These are phyloP conservation scores for Polymixis flavicincta DNA, from an alignment of 2,888 invertebrate species.

Conservation along the genomic window DNA sequence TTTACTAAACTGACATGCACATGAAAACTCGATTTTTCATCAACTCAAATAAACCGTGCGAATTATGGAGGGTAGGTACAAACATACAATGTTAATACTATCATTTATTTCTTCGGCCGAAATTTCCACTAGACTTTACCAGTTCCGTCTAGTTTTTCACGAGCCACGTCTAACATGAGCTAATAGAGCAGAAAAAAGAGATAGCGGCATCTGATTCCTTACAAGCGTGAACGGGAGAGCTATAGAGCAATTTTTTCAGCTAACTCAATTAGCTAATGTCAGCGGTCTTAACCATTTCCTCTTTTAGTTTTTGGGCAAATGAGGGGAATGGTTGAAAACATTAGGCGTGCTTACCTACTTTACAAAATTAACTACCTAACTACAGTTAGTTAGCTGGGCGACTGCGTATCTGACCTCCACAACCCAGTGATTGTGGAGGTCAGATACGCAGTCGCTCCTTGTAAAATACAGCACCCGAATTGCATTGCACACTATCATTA, in stretches of 20 bases:
- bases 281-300: not conserved
- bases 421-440: no score
- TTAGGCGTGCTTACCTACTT: not conserved
- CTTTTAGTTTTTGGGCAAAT: not conserved
- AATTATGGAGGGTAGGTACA: not conserved
- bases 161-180: not conserved
- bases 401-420: no score
- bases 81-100: not conserved
- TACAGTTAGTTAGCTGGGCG: no score
- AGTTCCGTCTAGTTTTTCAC: not conserved
- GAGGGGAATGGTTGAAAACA: not conserved
- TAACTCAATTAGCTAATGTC: constrained; percentile 3
- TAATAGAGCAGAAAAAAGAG: not conserved
- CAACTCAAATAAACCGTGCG: not conserved
- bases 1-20: no score
- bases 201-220: not conserved
- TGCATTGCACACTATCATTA: no score
- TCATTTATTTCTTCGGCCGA: not conserved
- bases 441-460: no score
- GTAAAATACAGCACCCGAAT: no score
- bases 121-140: not conserved
- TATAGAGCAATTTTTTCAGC: not conserved
- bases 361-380: not conserved
- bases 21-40: no score
- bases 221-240: no score